Percentiles rank a stretch among this genome's conserved stretches.
Evolutionary conservation across 2,888 invertebrate species (phyloP).

Genomic region (Melitaea athalia): DNA sequence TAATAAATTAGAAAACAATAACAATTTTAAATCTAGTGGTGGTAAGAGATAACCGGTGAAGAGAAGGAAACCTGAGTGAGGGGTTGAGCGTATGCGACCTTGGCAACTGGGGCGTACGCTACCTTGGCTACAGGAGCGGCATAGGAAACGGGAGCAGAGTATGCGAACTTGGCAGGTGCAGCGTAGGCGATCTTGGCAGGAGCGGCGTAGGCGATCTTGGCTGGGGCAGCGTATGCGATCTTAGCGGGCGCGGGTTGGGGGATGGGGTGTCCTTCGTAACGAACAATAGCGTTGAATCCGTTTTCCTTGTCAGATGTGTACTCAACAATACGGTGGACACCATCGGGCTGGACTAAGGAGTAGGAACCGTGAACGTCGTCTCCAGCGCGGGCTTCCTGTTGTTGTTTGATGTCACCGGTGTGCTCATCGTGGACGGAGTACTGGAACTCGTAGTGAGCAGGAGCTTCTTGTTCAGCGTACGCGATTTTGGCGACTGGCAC

Average conservation of each 20-base stretch:
- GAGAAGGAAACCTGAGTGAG: slow-evolving; percentile 56
- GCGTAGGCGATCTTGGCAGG: slow-evolving; percentile 41
- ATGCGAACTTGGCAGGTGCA: slow-evolving; percentile 34
- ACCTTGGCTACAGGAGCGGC: slow-evolving; percentile 20
- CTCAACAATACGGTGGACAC: slow-evolving; percentile 71
- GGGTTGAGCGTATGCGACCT: slow-evolving; percentile 46
- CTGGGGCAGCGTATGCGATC: slow-evolving; percentile 49
- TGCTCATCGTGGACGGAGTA: slow-evolving; percentile 74
- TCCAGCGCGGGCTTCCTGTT: slow-evolving; percentile 70
- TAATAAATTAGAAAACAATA: slow-evolving; percentile 43
- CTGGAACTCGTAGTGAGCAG: slow-evolving; percentile 70
- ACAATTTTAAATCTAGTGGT: slow-evolving; percentile 55
- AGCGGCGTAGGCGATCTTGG: slow-evolving; percentile 24
- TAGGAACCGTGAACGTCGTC: slow-evolving; percentile 74
- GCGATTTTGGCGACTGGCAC: slow-evolving; percentile 56
- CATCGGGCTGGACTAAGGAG: slow-evolving; percentile 75
- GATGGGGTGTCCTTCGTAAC: slow-evolving; percentile 55
- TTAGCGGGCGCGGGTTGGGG: slow-evolving; percentile 43
- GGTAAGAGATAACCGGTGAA: slow-evolving; percentile 60
- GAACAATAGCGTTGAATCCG: slow-evolving; percentile 75
- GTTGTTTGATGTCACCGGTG: slow-evolving; percentile 74
- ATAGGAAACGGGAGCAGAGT: slow-evolving; percentile 44
- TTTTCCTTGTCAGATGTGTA: slow-evolving; percentile 70
- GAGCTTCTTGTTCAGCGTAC: slow-evolving; percentile 63
- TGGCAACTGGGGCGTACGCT: slow-evolving; percentile 33